Conservation (phyloP, 2,888 invertebrate genomes). For the Cetonia aurata region DNA sequence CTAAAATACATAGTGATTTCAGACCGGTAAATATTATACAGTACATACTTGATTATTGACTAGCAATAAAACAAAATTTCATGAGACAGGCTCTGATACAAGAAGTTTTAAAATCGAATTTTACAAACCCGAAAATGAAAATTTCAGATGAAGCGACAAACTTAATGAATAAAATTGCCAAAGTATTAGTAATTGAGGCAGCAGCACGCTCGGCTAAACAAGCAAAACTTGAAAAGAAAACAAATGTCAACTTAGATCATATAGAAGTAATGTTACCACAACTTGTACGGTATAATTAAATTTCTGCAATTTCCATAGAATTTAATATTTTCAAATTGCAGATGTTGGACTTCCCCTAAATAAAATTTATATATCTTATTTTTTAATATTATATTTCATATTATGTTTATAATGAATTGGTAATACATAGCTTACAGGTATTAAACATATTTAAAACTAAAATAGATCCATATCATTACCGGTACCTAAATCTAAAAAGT, state of each 20-base stretch:
- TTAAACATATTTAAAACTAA: conserved; percentile 51
- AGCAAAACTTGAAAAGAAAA: conserved; percentile 67
- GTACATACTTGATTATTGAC: neutral
- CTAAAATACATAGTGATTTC: conserved; percentile 18
- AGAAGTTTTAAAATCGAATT: conserved; percentile 69
- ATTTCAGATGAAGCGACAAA: conserved; percentile 70
- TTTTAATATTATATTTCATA: no score
- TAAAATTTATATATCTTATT: conserved; percentile 23
- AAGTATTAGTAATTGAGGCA: conserved; percentile 70
- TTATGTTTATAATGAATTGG: no score
- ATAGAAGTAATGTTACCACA: conserved; percentile 72
- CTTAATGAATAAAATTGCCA: conserved; percentile 70
- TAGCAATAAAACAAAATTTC: neutral
- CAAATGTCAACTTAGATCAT: conserved; percentile 69
- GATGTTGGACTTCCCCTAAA: conserved; percentile 71
- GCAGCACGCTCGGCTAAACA: conserved; percentile 69
- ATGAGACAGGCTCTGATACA: conserved; percentile 69
- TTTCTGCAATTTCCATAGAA: conserved; percentile 12
- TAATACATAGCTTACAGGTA: neutral
- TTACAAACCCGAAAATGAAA: conserved; percentile 71
- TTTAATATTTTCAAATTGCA: conserved; percentile 59
- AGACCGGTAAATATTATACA: conserved; percentile 12
- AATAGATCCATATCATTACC: conserved; percentile 67
- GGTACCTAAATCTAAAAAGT: conserved; percentile 79
- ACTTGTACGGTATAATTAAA: conserved; percentile 63